Evolutionary conservation across 2,888 invertebrate genomes (phyloP).

Genomic region (Cerastis rubricosa): DNA sequence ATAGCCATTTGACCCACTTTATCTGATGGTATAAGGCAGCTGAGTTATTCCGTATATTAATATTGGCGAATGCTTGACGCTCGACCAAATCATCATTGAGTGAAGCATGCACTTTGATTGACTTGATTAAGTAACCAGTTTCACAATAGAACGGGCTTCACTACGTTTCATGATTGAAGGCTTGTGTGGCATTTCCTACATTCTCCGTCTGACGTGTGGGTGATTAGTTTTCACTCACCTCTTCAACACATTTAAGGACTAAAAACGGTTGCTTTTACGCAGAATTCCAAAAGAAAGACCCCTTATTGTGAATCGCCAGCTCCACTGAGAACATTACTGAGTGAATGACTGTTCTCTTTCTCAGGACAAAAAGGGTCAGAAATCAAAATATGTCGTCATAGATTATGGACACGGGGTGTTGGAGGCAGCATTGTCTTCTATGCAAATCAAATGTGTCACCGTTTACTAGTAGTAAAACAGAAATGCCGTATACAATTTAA

Average conservation of each 20-base stretch:
- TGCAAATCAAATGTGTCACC: not conserved
- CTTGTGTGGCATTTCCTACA: conserved; percentile 20
- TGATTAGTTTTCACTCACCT: conserved; percentile 7
- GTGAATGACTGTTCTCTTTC: not conserved
- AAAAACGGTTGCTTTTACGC: not conserved
- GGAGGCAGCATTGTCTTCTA: not conserved
- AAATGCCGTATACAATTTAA: not conserved
- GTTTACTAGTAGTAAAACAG: not conserved
- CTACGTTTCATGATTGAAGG: conserved; percentile 11
- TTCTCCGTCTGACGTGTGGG: conserved; percentile 1
- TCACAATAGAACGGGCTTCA: conserved; percentile 7
- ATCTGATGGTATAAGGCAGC: conserved; percentile 56
- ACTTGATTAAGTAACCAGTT: conserved; percentile 47
- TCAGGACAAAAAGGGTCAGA: not conserved
- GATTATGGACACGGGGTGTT: not conserved
- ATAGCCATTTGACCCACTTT: conserved; percentile 68
- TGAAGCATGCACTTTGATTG: conserved; percentile 47
- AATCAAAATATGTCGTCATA: not conserved
- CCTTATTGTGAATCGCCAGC: not conserved
- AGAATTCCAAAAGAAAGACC: too few species aligned
- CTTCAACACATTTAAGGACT: not conserved
- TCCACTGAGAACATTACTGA: not conserved
- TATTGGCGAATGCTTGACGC: conserved; percentile 46
- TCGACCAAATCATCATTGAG: conserved; percentile 49
- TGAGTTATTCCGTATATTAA: conserved; percentile 50